Evolutionary conservation across 2,797 vertebrate species (phyloP), one percentile per base, ranked within the genome.

Genomic region (Orestias chungarensis): DNA sequence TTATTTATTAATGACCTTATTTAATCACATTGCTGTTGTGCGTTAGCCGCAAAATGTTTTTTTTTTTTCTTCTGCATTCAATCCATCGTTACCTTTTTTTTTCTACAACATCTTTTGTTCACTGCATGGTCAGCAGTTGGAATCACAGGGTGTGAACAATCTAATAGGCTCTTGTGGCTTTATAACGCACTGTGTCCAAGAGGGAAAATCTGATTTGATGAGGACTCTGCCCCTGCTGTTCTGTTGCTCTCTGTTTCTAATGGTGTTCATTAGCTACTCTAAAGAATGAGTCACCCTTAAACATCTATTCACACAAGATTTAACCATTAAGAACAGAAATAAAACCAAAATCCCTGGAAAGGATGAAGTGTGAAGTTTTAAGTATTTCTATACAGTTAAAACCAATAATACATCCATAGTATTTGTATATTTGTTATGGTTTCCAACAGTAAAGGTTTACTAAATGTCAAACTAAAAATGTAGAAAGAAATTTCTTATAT

Each of bases 181-280:
- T 68, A 70, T 75, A 73, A 78, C 40, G 1, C 69, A 59, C 57
- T 76, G 76, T 61, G 70, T 73, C 71, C 76, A 12, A 74, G n/a
- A 46, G 70, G 50, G 59, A 68, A 73, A 72, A 68, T 76, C 76
- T 71, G 82, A 79, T 84, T 78, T 79, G 81, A 84, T 81, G 78
- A 83, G 82, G 82, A 77, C 70, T 85, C 74, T 78, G 77, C 73
- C 75, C 77, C 80, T 66, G 79, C 82, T 84, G 76, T 81, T 91
- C 81, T 74, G 84, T 68, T 88, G 84, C 84, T 80, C 87, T 88
- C 82, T 64, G 73, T 75, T 83, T 90, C 87, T 90, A 82, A 89
- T 87, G 77, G 81, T 64, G 69, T 89, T 93, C 91, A 94, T 94
- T 94, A 93, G 83, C 91, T 85, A 52, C 74, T 82, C 82, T 88